Evolutionary conservation across 1,140 invertebrate species (phyloP), one percentile per base, ranked within the genome.

Genomic region (Mesaphorura yosii): DNA sequence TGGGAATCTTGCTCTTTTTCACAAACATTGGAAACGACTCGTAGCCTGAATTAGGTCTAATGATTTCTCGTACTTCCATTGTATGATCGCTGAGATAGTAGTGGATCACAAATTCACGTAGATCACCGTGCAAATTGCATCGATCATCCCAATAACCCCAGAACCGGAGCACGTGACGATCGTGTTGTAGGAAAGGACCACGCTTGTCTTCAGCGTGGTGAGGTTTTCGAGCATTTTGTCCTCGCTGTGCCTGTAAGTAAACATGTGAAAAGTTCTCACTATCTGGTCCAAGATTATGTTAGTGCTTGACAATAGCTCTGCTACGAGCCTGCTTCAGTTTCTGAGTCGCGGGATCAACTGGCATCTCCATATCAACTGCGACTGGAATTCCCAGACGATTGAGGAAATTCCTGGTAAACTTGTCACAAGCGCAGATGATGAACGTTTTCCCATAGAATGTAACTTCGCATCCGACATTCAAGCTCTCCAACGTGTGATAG

Each of bases 21-120:
- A 91, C 69, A 54, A 90, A 80, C 58, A 83, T 78, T 0, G 77
- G 74, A 46, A 80, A 79, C 3, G 75, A 75, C 66, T 86, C 80
- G 23, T 75, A 74, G 0, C 83, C 82, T 25, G 79, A 77, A 64
- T 86, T 84, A 1, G 75, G 67, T 2, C 75, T 72, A 50, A 83
- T 72, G 2, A 78, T 76, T 71, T 77, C 88, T 57, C 85, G 80
- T 3, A 95, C 80, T 66, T 94, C 88, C 17, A 94, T 81, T 0
- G 87, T 92, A 65, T 90, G 84, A 67, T 95, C 88, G 0, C 82
- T 78, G 14, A 94, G 71, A 68, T 85, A 93, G 68, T 88, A 94
- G 67, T 79, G 76, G 4, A 90, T 70, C 62, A 85, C 79, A 3
- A 88, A 68, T 60, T 83, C 70, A 59, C 87, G 79, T n/a, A 88